A percentile compares a stretch with the other conserved stretches of the same genome.
These are phyloP conservation scores for Drosophila ficusphila DNA, from an alignment of 1,140 invertebrate species.

Conservation along the genomic window DNA sequence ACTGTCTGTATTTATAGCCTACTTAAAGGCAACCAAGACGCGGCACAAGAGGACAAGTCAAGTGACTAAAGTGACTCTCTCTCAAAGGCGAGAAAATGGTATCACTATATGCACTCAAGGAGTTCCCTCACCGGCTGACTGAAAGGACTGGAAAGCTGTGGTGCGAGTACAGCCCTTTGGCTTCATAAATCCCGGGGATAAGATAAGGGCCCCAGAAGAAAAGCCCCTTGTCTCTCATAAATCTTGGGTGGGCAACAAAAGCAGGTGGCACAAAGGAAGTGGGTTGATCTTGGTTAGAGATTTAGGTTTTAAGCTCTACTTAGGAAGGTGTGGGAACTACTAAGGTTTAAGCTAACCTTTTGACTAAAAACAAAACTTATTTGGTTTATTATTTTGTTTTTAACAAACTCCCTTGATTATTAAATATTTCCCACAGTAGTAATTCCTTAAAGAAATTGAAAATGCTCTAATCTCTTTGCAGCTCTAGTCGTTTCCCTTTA, in stretches of 20 bases:
- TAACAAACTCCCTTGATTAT: too few species aligned
- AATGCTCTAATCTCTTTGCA: not conserved
- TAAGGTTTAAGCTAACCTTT: too few species aligned
- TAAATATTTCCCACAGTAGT: too few species aligned
- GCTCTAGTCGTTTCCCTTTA: not conserved
- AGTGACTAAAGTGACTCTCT: conserved; percentile 26
- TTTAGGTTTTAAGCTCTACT: too few species aligned
- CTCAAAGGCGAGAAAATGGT: not conserved
- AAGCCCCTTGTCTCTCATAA: not conserved
- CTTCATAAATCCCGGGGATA: not conserved
- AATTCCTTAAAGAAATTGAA: not conserved
- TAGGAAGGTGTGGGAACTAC: too few species aligned
- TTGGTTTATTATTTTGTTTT: not conserved
- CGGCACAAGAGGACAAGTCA: conserved; percentile 22
- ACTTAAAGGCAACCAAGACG: conserved; percentile 51
- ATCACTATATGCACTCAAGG: conserved; percentile 3
- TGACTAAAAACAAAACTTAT: too few species aligned
- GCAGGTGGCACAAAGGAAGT: not conserved
- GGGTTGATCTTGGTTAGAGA: not conserved
- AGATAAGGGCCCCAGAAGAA: not conserved
- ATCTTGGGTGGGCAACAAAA: not conserved
- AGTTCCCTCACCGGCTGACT: not conserved
- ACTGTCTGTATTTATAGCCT: conserved; percentile 64
- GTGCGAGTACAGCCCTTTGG: not conserved
- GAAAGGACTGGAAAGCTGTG: not conserved